Base-by-base conservation (phyloP, 1,140 invertebrate species). In the Phthorimaea operculella region DNA sequence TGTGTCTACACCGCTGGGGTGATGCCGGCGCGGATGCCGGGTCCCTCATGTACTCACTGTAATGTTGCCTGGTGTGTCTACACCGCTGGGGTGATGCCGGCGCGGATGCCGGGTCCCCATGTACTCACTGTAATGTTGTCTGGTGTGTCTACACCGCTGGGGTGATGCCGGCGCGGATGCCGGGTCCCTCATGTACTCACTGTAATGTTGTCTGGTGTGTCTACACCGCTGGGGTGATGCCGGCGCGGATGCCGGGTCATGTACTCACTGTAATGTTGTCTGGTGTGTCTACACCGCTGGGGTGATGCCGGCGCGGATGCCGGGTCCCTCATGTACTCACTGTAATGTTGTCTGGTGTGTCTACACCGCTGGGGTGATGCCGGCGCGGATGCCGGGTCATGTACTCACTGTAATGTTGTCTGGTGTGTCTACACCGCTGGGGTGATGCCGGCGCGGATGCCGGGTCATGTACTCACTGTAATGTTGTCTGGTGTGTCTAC, bases 161-260 rank as follows among this genome's bases (percentile, higher is more conserved):
- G 74, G 78, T 54, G 75, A 74, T 49, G 75, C 72, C 58, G 75
- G 68, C 60, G 74, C 76, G 58, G 80, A 76, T 15, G 68, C 70
- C 50, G 66, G 58, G 45, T 69, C 73, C 55, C 74, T n/a, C n/a
- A n/a, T n/a, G n/a, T n/a, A n/a, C n/a, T n/a, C n/a, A n/a, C n/a
- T n/a, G n/a, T n/a, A n/a, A n/a, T n/a, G n/a, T n/a, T n/a, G n/a
- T n/a, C n/a, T n/a, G n/a, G n/a, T 39, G n/a, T 39, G 36, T 39
- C 36, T n/a, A n/a, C 36, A 39, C 36, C 36, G 36, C 8, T 33
- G 48, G 65, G 74, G 78, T 54, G 75, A 74, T 49, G 75, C 72
- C 58, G 75, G 68, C 60, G 74, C 76, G 58, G 80, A 76, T 15
- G 68, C 70, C 50, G 66, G 58, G 45, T 69, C 73, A n/a, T n/a